Evolutionary conservation across 2,888 invertebrate genomes (phyloP).

Genomic region (Catocala nupta): DNA sequence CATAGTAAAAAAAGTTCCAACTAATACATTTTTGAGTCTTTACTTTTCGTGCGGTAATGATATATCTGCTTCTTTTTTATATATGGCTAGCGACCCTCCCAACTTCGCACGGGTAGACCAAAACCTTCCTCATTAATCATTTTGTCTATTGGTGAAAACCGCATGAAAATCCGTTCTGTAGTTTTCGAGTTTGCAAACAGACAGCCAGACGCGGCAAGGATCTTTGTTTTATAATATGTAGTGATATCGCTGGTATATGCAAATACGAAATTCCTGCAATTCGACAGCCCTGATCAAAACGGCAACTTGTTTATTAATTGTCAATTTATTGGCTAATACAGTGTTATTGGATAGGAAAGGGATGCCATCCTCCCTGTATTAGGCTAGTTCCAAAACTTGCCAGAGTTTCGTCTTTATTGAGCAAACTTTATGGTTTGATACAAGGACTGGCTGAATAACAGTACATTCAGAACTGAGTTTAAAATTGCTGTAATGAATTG

Average conservation of each 20-base stretch:
- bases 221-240: too few species aligned
- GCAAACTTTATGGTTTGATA: conserved; percentile 17
- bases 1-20: too few species aligned
- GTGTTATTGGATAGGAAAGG: conserved; percentile 42
- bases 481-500: not conserved
- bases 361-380: conserved; percentile 11
- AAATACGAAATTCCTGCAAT: not conserved
- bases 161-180: too few species aligned
- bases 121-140: too few species aligned
- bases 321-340: conserved; percentile 50
- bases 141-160: too few species aligned
- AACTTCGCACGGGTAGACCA: too few species aligned
- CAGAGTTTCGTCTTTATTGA: conserved; percentile 19
- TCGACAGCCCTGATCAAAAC: conserved; percentile 12
- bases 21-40: too few species aligned
- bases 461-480: conserved; percentile 8
- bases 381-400: conserved; percentile 17
- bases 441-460: not conserved
- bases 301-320: conserved; percentile 51
- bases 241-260: not conserved
- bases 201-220: too few species aligned
- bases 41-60: too few species aligned
- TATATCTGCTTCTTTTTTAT: too few species aligned
- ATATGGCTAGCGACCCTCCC: too few species aligned
- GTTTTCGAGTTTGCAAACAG: too few species aligned